Conservation (phyloP, 2,797 vertebrate species). For the Alectoris magna region DNA sequence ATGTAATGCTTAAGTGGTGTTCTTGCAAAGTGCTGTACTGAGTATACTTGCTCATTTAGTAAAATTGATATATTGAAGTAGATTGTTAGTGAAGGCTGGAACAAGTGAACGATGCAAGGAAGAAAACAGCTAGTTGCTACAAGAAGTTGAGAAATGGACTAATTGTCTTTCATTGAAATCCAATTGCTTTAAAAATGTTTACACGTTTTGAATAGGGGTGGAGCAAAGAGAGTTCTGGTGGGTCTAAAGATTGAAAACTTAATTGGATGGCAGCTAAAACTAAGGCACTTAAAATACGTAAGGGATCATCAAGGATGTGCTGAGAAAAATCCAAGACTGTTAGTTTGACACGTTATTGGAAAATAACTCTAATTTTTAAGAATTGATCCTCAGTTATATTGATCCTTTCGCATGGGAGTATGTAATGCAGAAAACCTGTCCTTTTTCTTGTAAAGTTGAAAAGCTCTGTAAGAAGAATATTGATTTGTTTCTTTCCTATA, state of each 20-base stretch:
- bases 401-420: background rate
- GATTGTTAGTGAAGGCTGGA: background rate
- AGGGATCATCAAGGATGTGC: background rate
- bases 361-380: background rate
- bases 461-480: background rate
- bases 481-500: background rate
- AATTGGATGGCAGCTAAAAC: background rate
- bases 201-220: background rate
- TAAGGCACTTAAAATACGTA: background rate
- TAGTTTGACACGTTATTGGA: background rate
- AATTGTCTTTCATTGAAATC: background rate
- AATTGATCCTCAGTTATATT: background rate
- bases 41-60: background rate
- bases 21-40: background rate
- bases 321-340: background rate
- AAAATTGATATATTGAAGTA: background rate
- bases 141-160: background rate
- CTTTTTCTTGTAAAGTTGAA: background rate
- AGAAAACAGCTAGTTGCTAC: background rate
- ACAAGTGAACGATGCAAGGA: background rate
- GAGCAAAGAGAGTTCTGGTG: background rate
- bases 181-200: background rate
- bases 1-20: background rate
- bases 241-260: background rate
- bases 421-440: background rate